A percentile compares a stretch with the other conserved stretches of the same genome.
Evolutionary conservation across 2,113 vertebrate genomes (phyloP).

Genomic region (Phylloscopus trochilus): DNA sequence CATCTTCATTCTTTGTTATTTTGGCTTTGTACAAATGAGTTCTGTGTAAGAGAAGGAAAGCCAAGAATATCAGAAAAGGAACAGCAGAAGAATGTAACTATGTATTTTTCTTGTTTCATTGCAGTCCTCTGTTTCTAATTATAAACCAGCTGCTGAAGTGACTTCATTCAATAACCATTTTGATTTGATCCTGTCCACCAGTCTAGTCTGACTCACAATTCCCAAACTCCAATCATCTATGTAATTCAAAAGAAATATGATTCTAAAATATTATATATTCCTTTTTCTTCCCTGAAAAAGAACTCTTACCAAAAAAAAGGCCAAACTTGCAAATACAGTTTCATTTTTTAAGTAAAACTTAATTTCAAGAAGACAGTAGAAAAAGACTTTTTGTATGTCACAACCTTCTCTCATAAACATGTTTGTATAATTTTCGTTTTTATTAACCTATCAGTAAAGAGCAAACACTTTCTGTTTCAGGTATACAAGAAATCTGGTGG

Average conservation of each 20-base stretch:
- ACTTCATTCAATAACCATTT: slow-evolving; percentile 57
- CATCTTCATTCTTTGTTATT: not conserved
- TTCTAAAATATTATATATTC: not conserved
- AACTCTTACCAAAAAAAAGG: not conserved
- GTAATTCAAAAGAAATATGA: not conserved
- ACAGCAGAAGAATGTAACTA: not conserved
- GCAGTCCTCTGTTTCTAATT: slow-evolving; percentile 56
- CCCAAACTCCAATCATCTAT: not conserved
- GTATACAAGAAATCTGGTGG: slow-evolving; percentile 95
- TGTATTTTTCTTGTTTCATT: slow-evolving; percentile 47
- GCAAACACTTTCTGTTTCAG: slow-evolving; percentile 69
- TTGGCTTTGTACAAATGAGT: slow-evolving; percentile 12
- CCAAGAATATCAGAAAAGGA: slow-evolving; percentile 34
- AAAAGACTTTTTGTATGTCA: not conserved
- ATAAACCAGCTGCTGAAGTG: slow-evolving; percentile 53
- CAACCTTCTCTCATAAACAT: not conserved
- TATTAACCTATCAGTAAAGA: not conserved
- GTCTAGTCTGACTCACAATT: not conserved
- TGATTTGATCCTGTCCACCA: slow-evolving; percentile 23
- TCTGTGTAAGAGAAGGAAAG: not conserved
- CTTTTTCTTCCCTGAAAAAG: not conserved
- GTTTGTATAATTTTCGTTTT: not conserved
- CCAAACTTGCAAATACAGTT: not conserved
- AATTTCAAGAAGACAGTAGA: not conserved
- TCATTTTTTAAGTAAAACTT: not conserved